A percentile compares a stretch with the other conserved stretches of the same genome.
phyloP scores from a whole-genome alignment of 2,888 invertebrate genomes.

The Sclerodermus sp. region DNA sequence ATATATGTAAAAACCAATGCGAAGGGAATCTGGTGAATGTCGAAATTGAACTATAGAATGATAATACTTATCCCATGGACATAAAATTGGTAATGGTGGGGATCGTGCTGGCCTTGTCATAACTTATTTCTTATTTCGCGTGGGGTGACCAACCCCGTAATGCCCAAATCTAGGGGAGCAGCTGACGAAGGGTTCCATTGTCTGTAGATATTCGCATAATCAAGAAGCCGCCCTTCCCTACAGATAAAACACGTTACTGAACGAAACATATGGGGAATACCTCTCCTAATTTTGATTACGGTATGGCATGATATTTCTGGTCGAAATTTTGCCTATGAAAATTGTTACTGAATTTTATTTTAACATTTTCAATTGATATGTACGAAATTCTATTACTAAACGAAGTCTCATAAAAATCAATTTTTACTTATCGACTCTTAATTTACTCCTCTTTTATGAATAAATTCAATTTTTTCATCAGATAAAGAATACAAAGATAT shows the following conservation, averaged over 20 bases:
- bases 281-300: conserved; percentile 21
- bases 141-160: conserved; percentile 30
- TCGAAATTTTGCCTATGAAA: too few relatives aligned
- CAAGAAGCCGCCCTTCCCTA: conserved; percentile 37
- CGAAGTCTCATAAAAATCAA: too few relatives aligned
- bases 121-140: conserved; percentile 55
- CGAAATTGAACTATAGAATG: conserved; percentile 34
- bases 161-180: conserved; percentile 38
- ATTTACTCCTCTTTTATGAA: too few relatives aligned
- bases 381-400: too few relatives aligned
- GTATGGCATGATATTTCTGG: too few relatives aligned
- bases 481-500: too few relatives aligned
- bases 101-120: conserved; percentile 37
- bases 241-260: neutral
- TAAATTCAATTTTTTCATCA: too few relatives aligned
- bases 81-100: conserved; percentile 15
- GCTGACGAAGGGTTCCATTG: conserved; percentile 50
- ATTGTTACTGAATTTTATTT: too few relatives aligned
- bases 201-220: conserved; percentile 51
- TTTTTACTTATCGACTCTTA: too few relatives aligned
- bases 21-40: conserved; percentile 32
- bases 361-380: too few relatives aligned
- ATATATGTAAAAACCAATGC: conserved; percentile 30
- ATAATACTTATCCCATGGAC: conserved; percentile 22
- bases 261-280: conserved; percentile 26